Evolutionary conservation across 1,140 invertebrate genomes (phyloP), one percentile per base, ranked within the genome.

Genomic region (Temnothorax curvispinosus): DNA sequence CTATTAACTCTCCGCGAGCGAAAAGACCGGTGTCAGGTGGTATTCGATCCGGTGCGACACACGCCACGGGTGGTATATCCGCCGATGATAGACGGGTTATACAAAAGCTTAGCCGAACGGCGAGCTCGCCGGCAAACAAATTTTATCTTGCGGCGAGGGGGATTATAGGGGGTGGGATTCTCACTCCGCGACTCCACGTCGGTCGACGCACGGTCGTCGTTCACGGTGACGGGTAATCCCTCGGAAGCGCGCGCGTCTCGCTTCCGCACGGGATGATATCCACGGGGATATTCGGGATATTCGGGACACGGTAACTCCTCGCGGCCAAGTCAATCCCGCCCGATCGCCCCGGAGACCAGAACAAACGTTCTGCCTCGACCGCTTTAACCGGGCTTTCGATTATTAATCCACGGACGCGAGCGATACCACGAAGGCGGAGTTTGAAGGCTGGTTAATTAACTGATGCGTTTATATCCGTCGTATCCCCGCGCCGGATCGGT

Each of bases 391-490:
- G 27, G 44, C 38, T 60, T 81, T 52, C 41, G 13, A 86, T 86
- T 86, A 86, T 82, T 81, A 86, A 86, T 86, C 11, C 35, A 52
- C 32, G 76, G 44, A 65, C 64, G 13, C 58, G 47, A 13, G 21
- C 21, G 56, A 27, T 47, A 38, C n/a, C 38, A 47, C 38, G 27
- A 47, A 44, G 54, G 18, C 41, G 2, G 11, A n/a, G 44, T 21
- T 75, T 84, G 54, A 84, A 47, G 54, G 54, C 41, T 18, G 32
- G 27, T 84, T 84, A 84, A 84, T 84, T 84, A 84, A 84, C 27
- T 41, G 21, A 21, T 21, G 72, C 54, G 38, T 75, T 60, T 60
- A n/a, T 38, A n/a, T 74, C 38, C 38, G 54, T 27, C 27, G 35
- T 35, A 3, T 27, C 56, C 38, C 32, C 15, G 15, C 35, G 62